Base-by-base conservation (phyloP, 2,113 vertebrate species). In the Porphyrio hochstetteri region DNA sequence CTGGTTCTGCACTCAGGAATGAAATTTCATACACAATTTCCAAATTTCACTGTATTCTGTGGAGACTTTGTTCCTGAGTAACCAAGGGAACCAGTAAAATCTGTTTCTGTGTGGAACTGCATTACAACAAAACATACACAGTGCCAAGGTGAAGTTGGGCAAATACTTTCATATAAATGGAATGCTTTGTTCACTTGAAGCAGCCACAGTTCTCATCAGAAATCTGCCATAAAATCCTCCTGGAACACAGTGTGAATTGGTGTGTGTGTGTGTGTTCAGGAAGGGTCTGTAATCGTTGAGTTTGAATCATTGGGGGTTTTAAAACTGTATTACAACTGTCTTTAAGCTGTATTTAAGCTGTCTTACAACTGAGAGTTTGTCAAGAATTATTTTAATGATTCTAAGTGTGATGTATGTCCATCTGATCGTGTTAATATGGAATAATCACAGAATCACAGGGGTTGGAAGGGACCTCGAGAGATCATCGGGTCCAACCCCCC, bases 21-120 rank as follows among this genome's bases (percentile, higher is more conserved):
- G 65, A 35, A 59, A 48, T 90, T 95, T 69, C 46, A 20, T 56
- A 13, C 88, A 19, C 31, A 25, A 4, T 88, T 82, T 88, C 61
- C 59, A 59, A 59, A 75, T 88, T 76, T 85, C 44, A 27, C 35
- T 76, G 6, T 90, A 60, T 68, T 93, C 77, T n/a, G 1, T 79
- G 67, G 70, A 93, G 91, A 60, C 33, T 82, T 85, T 36, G 20
- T 52, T 90, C 48, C 69, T 80, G 44, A 70, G 90, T 92, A 96
- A 88, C 86, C 91, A 92, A 88, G 82, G 86, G 63, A 91, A 44
- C 40, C 74, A 78, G 36, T 50, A 35, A 52, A 87, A 61, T 72
- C 44, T 16, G 16, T 17, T 35, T 84, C 27, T 87, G n/a, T 44
- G 69, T 60, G 55, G n/a, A 86, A 17, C 25, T 81, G 77, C 60